phyloP scores from a whole-genome alignment of 2,113 vertebrate species.

The Greenwoodochromis staneri region DNA sequence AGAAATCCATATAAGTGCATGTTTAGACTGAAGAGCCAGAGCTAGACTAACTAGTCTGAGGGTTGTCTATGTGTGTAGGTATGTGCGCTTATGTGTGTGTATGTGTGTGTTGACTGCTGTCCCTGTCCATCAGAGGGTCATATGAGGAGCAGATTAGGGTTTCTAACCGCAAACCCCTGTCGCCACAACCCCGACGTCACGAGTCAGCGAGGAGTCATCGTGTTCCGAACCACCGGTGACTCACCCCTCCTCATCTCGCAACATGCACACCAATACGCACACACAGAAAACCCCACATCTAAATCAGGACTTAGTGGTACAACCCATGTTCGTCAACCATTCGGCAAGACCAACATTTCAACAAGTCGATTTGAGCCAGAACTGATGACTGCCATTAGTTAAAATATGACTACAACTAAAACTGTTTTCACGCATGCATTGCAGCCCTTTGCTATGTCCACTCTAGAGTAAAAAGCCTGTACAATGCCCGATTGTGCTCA shows the following conservation, averaged over 20 bases:
- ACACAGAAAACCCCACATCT: constrained; percentile 4
- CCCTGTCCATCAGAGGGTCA: constrained; percentile 68
- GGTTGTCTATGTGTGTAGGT: background rate
- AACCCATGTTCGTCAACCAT: background rate
- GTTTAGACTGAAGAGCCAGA: constrained; percentile 44
- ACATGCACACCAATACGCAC: background rate
- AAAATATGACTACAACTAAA: background rate
- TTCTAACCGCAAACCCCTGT: constrained; percentile 68
- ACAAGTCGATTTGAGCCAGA: background rate
- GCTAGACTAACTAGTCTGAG: constrained; percentile 34
- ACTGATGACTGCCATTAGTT: background rate
- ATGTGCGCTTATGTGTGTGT: background rate
- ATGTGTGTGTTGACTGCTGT: constrained; percentile 49
- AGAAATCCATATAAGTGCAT: constrained; percentile 56
- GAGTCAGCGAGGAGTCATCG: constrained; percentile 42
- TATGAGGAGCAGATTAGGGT: constrained; percentile 72
- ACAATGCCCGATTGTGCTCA: background rate
- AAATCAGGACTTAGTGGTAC: constrained; percentile 36
- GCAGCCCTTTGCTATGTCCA: background rate
- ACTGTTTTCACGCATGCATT: background rate
- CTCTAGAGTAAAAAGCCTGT: background rate
- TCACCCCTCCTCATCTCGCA: constrained; percentile 21
- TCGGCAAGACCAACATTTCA: background rate
- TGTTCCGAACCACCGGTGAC: constrained; percentile 33
- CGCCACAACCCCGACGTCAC: constrained; percentile 47